These are phyloP conservation scores for Piezodorus guildinii DNA, from an alignment of 1,140 invertebrate species.

Conservation along the genomic window DNA sequence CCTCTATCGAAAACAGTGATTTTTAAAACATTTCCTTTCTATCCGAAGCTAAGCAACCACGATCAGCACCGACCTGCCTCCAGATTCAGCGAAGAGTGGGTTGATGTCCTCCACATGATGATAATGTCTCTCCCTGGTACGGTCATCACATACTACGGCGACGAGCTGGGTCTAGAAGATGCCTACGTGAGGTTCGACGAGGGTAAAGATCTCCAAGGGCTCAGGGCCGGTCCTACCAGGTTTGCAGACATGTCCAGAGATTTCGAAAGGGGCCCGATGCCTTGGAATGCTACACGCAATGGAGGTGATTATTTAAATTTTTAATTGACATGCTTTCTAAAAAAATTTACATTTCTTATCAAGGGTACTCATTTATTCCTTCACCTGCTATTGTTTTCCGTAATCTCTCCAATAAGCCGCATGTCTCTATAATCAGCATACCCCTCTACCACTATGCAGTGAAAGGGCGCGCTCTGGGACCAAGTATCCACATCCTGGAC, in stretches of 20 bases:
- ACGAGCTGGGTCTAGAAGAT: conserved; percentile 45
- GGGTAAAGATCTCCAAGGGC: conserved; percentile 37
- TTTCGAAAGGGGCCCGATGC: conserved; percentile 44
- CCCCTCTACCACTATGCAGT: no score
- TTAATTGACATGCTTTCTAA: conserved; percentile 29
- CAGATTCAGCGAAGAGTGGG: conserved; percentile 45
- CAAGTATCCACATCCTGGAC: no score
- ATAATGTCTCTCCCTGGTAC: conserved; percentile 59
- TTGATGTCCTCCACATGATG: conserved; percentile 64
- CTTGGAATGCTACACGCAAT: conserved; percentile 47
- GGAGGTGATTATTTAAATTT: conserved; percentile 37
- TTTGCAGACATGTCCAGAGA: conserved; percentile 30
- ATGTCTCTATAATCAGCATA: no score
- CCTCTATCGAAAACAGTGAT: no score
- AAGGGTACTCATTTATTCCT: no score
- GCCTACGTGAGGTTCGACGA: conserved; percentile 39
- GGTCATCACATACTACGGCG: conserved; percentile 24
- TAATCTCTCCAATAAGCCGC: no score
- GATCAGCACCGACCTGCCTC: conserved; percentile 52
- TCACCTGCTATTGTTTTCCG: no score
- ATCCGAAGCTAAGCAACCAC: conserved; percentile 56
- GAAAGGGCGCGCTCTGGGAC: no score
- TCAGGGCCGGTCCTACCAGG: conserved; percentile 34
- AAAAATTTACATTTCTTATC: no score
- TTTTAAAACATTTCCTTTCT: no score